Base-by-base conservation (phyloP, 1,140 invertebrate species). In the Limonius californicus region DNA sequence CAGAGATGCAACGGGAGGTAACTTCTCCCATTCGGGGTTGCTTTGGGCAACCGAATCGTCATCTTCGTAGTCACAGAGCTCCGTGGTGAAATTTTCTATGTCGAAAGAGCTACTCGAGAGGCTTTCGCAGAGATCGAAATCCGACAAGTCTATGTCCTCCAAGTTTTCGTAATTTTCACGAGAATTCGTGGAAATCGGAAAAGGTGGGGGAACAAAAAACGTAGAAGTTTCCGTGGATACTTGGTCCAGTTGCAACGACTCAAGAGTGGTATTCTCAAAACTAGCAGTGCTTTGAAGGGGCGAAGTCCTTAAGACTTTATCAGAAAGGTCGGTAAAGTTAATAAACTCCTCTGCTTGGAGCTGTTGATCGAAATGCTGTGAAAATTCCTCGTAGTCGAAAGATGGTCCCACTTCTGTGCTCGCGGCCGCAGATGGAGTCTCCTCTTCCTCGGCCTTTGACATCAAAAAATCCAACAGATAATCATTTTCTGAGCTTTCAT, bases 381-480 rank as follows among this genome's bases (percentile, higher is more conserved):
- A 66, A 45, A 65, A 75, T 19, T 72, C 68, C 19, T 70, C 64
- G 56, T 74, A 74, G 64, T 74, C 70, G 58, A 74, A 75, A 39
- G 70, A 63, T 12, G 71, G 64, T 16, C 56, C 57, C 16, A 58
- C 54, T 2, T 64, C 64, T 39, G 42, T 71, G 62, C 6, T 69
- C 67, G 15, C 56, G 68, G 15, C 2, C 4, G 53, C n/a, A 4
- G 15, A 14, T 9, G 45, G 2, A 8, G 8, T 9, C 11, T 39
- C 3, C n/a, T 39, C 35, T 12, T 50, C 16, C 2, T 50, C 45
- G 19, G 4, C 8, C 19, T 50, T 50, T 21, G 54, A 68, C 18
- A 70, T 69, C 30, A 73, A 54, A 53, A 71, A 72, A 30, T 72
- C 72, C 15, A 72, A 67, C 32, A 73, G 55, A 53, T 54, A 54